phyloP scores from a whole-genome alignment of 2,888 invertebrate species.

The Amaurobius ferox region DNA sequence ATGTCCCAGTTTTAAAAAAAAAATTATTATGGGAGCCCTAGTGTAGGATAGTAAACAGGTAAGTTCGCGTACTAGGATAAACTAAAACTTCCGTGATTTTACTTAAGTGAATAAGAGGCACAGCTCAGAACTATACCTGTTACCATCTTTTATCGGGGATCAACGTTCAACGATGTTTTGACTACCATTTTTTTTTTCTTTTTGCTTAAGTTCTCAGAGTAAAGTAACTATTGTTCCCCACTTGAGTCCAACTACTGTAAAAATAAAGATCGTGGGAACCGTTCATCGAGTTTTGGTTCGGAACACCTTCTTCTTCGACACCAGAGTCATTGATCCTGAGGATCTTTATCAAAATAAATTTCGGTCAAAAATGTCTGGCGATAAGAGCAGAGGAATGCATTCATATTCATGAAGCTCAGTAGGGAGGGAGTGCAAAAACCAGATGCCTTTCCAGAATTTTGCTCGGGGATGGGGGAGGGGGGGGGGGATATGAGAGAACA shows the following conservation, averaged over 20 bases:
- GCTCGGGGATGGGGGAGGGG: neutral
- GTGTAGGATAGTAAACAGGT: no score
- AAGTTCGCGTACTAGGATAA: no score
- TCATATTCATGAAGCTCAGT: constrained; percentile 53
- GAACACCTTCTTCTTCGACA: neutral
- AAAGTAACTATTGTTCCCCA: neutral
- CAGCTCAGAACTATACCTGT: no score
- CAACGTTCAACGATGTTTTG: no score
- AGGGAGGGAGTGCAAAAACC: neutral
- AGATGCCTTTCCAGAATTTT: constrained; percentile 8
- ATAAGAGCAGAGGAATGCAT: constrained; percentile 18
- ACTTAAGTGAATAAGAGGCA: no score
- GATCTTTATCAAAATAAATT: constrained; percentile 13
- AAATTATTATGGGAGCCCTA: no score
- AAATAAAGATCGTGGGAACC: neutral
- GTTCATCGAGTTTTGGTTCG: neutral
- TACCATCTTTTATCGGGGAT: no score
- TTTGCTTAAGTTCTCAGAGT: no score
- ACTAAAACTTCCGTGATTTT: no score
- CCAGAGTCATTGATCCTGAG: neutral
- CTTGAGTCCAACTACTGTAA: neutral
- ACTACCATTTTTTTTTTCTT: no score
- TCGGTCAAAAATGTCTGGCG: neutral
- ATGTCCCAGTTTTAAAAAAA: no score
- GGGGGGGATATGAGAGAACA: no score